phyloP scores from a whole-genome alignment of 53 echinoderm and acorn worm species.

The Henricia sp. region DNA sequence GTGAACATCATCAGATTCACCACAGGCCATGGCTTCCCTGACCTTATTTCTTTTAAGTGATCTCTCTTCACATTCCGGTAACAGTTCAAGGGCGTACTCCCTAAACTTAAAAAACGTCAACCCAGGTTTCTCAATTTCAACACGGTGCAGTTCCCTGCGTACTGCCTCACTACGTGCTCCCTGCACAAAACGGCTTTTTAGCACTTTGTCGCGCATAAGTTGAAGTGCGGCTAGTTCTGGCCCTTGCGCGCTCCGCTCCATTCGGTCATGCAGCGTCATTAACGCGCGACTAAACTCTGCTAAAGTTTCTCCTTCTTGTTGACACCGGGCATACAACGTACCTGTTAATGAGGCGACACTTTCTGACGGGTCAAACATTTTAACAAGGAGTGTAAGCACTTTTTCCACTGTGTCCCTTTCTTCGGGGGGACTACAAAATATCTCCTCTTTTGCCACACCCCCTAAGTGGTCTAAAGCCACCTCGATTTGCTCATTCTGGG shows the following conservation, averaged over 20 bases:
- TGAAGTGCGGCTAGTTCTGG: constrained; percentile 26
- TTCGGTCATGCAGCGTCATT: constrained; percentile 15
- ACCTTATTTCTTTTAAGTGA: background rate
- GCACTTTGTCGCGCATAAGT: constrained; percentile 21
- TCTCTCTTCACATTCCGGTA: background rate
- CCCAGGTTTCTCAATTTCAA: constrained; percentile 1
- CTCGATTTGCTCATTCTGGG: constrained; percentile 10
- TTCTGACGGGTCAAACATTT: constrained; percentile 17
- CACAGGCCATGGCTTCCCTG: background rate
- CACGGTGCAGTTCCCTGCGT: constrained; percentile 3
- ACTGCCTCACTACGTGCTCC: background rate
- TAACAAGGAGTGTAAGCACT: background rate
- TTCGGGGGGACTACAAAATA: background rate
- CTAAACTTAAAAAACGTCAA: constrained; percentile 2
- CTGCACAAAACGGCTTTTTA: constrained; percentile 9
- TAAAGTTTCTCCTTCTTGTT: constrained; percentile 19
- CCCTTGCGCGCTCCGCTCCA: constrained; percentile 25
- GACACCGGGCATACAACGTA: constrained; percentile 15
- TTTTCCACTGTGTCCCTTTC: constrained; percentile 11
- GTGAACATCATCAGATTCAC: background rate
- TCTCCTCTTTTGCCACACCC: constrained; percentile 43
- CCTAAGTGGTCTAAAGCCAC: constrained; percentile 20
- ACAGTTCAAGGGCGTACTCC: constrained; percentile 1
- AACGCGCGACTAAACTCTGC: constrained; percentile 41
- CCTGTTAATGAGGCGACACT: constrained; percentile 9